These are phyloP conservation scores for Sigmodon hispidus DNA, from an alignment of 2,113 vertebrate species.

Conservation along the genomic window DNA sequence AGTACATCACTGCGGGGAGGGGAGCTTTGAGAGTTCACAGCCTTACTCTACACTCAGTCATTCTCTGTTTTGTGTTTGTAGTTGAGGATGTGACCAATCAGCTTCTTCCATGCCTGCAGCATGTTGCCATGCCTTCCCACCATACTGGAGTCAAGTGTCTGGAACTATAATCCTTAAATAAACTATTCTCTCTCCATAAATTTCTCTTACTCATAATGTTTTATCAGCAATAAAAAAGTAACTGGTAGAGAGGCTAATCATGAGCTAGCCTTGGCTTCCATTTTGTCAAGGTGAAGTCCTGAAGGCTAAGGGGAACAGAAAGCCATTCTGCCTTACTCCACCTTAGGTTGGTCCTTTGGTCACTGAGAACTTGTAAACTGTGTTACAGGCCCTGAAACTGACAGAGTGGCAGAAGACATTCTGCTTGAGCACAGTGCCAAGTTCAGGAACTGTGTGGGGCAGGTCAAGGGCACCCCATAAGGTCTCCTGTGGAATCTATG, in stretches of 20 bases:
- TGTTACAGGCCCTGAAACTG: background rate
- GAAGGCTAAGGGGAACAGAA: background rate
- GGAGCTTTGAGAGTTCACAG: background rate
- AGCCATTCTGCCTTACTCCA: background rate
- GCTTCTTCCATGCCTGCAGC: background rate
- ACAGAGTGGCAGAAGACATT: background rate
- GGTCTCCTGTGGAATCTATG: background rate
- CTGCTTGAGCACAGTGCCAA: background rate
- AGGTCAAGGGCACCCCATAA: too few relatives aligned
- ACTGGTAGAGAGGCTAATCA: background rate
- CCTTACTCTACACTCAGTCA: background rate
- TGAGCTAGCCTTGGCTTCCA: too few relatives aligned
- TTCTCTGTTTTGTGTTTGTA: background rate
- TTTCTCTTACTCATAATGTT: background rate
- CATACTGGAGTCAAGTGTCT: background rate
- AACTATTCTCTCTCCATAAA: background rate
- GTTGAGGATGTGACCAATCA: background rate
- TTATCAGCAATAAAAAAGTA: background rate
- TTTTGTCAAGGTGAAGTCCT: background rate
- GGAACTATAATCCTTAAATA: background rate
- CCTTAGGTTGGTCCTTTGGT: background rate
- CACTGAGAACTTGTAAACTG: background rate
- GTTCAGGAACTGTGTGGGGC: background rate
- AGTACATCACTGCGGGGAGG: background rate
- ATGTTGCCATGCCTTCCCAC: background rate